Evolutionary conservation across 2,888 invertebrate species (phyloP).

Genomic region (Dromius quadrimaculatus): DNA sequence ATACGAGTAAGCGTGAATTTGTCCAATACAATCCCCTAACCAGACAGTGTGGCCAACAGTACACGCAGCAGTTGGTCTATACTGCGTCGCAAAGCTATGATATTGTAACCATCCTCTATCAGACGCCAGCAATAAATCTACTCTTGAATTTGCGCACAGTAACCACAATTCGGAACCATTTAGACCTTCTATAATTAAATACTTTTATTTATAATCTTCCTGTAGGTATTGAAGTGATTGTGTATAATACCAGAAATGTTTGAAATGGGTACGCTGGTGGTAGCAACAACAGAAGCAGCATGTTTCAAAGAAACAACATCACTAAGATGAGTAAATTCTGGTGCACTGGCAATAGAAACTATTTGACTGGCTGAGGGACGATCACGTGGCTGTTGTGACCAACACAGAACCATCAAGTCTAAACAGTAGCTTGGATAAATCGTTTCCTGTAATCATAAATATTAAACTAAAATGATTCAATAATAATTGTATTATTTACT

Average conservation of each 20-base stretch:
- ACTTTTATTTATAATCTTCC: too few relatives aligned
- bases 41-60: conserved; percentile 84
- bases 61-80: conserved; percentile 78
- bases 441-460: conserved; percentile 71
- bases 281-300: conserved; percentile 75
- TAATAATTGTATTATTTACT: conserved; percentile 65
- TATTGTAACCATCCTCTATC: conserved; percentile 74
- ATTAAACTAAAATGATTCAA: conserved; percentile 14
- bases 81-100: conserved; percentile 70
- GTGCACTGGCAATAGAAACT: conserved; percentile 90
- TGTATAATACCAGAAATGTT: conserved; percentile 66
- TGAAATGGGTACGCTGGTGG: conserved; percentile 69
- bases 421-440: conserved; percentile 89
- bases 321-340: conserved; percentile 91
- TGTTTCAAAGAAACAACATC: conserved; percentile 83
- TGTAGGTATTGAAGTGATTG: too few relatives aligned
- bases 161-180: conserved; percentile 81
- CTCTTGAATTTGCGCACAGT: conserved; percentile 75
- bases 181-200: conserved; percentile 64
- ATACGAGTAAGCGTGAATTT: conserved; percentile 84
- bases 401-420: conserved; percentile 96
- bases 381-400: conserved; percentile 88
- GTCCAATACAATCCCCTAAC: conserved; percentile 91
- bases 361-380: conserved; percentile 96
- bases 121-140: conserved; percentile 71